Evolutionary conservation across 2,797 vertebrate genomes (phyloP).

Genomic region (Takifugu rubripes): DNA sequence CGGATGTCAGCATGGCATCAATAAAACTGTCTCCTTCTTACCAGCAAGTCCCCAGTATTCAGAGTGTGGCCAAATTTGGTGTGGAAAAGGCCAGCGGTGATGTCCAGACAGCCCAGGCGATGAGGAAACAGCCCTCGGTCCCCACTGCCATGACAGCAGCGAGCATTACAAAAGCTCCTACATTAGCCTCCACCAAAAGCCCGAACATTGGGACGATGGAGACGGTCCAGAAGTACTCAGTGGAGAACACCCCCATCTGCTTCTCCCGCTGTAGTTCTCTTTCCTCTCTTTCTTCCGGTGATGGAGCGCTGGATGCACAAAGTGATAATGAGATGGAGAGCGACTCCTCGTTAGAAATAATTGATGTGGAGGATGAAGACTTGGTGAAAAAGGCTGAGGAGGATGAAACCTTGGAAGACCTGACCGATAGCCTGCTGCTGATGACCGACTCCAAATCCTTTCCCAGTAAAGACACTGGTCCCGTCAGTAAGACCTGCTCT

Average conservation of each 20-base stretch:
- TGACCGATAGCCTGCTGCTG: constrained; percentile 79
- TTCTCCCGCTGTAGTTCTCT: constrained; percentile 96
- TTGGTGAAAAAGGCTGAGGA: constrained; percentile 66
- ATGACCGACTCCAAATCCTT: constrained; percentile 72
- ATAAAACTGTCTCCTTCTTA: constrained; percentile 95
- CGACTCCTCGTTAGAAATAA: constrained; percentile 93
- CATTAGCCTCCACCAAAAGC: constrained; percentile 69
- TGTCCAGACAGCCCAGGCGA: constrained; percentile 73
- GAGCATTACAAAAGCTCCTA: constrained; percentile 79
- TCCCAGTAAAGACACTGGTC: constrained; percentile 74
- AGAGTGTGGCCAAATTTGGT: constrained; percentile 75
- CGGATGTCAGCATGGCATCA: constrained; percentile 82
- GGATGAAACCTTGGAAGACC: constrained; percentile 78
- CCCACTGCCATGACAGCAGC: constrained; percentile 78
- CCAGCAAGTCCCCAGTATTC: constrained; percentile 86
- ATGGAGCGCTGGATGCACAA: constrained; percentile 84
- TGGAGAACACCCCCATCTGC: constrained; percentile 89
- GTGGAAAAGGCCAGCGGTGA: constrained; percentile 68
- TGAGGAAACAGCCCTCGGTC: constrained; percentile 86
- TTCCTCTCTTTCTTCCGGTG: constrained; percentile 91
- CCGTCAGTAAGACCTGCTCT: constrained; percentile 80
- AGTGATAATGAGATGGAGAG: constrained; percentile 91
- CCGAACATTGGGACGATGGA: constrained; percentile 76
- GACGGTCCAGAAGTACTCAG: constrained; percentile 87
- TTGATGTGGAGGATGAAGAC: constrained; percentile 86